Percentiles rank a stretch among this genome's conserved stretches.
Evolutionary conservation across 2,797 vertebrate species (phyloP).

Genomic region (Coregonus suidteri): DNA sequence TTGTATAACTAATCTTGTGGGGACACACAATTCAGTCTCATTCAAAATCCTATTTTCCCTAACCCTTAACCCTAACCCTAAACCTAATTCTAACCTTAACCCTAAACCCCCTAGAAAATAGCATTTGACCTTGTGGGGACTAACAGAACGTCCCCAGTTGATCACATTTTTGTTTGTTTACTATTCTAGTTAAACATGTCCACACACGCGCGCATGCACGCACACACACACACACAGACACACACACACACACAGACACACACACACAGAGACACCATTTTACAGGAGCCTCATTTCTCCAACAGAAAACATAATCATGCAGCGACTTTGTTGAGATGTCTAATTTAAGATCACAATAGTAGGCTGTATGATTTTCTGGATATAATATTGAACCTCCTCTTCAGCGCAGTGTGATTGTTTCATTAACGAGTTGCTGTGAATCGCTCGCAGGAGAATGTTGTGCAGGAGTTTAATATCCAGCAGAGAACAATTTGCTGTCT

Average conservation of each 20-base stretch:
- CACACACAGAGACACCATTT: neutral
- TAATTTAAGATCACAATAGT: conserved; percentile 25
- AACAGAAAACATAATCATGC: neutral
- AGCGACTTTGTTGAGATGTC: conserved; percentile 12
- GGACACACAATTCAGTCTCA: too few relatives aligned
- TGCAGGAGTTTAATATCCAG: conserved; percentile 61
- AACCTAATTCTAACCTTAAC: too few relatives aligned
- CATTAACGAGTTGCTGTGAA: conserved; percentile 57
- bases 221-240: neutral
- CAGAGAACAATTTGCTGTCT: conserved; percentile 57
- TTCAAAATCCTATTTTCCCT: too few relatives aligned
- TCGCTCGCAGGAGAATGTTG: conserved; percentile 49
- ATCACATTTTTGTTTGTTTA: too few relatives aligned
- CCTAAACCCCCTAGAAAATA: too few relatives aligned
- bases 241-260: neutral
- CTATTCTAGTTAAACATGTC: too few relatives aligned
- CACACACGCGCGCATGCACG: too few relatives aligned
- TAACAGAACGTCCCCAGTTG: too few relatives aligned
- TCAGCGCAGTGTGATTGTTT: conserved; percentile 56
- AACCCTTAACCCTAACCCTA: too few relatives aligned
- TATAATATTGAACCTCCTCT: conserved; percentile 22
- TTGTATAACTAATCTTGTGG: too few relatives aligned
- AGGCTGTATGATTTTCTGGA: conserved; percentile 38
- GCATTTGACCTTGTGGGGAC: too few relatives aligned
- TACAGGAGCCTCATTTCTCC: neutral